Base-by-base conservation (phyloP, 53 echinoderm and acorn worm species). In the Henricia sp. region DNA sequence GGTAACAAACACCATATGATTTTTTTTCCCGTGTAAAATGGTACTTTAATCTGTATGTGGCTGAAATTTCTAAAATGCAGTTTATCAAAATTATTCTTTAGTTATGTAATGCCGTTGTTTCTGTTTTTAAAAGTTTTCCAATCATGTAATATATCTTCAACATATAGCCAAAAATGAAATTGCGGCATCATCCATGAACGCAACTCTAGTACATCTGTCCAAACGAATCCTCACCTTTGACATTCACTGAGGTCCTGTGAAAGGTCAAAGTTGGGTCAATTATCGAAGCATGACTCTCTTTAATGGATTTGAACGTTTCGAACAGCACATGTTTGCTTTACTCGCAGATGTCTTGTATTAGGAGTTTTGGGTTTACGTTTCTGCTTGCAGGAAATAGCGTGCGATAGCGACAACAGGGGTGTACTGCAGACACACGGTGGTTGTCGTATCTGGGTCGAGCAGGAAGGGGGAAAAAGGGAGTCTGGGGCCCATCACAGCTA, bases 331-430 rank as follows among this genome's bases (percentile, higher is more conserved):
- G 37, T 39, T 30, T 39, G 38, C 40, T 67, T 67, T 14, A 23
- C 40, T 21, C 41, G 52, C 77, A 77, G 77, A 58, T 77, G 77
- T 77, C 77, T 41, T 29, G 77, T 41, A 57, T 77, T 77, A 77
- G 28, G 33, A 24, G 43, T 52, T 73, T 24, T 21, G 21, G 52
- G 52, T 50, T 6, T 32, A 60, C 13, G 12, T 60, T 11, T 20
- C 28, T 54, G 54, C n/a, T 54, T 53, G 17, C 50, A 24, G 52
- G 53, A 73, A 73, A 51, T 36, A 32, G 54, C 53, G 37, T 73
- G 20, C 23, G 39, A 67, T 21, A 17, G 37, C 37, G 29, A 9
- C 73, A 52, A 51, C 73, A 68, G 38, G 14, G 73, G 54, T 41
- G 54, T 24, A 73, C 36, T 52, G 73, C 73, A 73, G 55, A 52